Evolutionary conservation across 2,113 vertebrate genomes (phyloP), one percentile per base, ranked within the genome.

Genomic region (Myotis yumanensis): DNA sequence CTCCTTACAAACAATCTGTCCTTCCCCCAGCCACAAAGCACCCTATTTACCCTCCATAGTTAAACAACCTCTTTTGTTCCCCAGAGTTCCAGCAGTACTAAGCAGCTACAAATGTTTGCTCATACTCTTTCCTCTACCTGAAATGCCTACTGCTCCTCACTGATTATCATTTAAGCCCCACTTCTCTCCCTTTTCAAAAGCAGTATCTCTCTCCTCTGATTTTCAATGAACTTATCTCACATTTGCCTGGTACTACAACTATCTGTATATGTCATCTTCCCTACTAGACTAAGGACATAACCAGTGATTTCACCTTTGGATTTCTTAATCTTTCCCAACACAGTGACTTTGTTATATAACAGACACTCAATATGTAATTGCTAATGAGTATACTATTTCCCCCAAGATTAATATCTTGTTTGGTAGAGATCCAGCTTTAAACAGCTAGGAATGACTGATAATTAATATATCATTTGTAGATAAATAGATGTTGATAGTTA

Each of bases 311-410:
- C 7, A 80, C 46, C 62, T 94, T 88, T 88, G 32, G 46, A 92
- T 85, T 94, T 95, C n/a, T 80, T 71, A 88, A 76, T 73, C 75
- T 73, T 77, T 88, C n/a, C 87, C 77, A 75, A 94, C 46, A 96
- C 14, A 88, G 72, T 57, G 91, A 81, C 17, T 57, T 83, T 15
- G 20, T 32, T 59, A 89, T 30, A 72, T 17, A 94, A 40, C 1
- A 77, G 40, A 75, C 9, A 81, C 10, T 95, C 48, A 94, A 37
- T 30, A 86, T 35, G 30, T 62, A 86, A 94, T 25, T 88, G 43
- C 23, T 86, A 82, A 85, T 57, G 8, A 84, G 15, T 66, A 89
- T 48, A 79, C 54, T 62, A 80, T 89, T 86, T 97, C 54, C 68
- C n/a, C 84, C 28, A 72, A 64, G 17, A 87, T 15, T 89, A 46